These are phyloP conservation scores for Ophion slaviceki DNA, from an alignment of 2,888 invertebrate species.

Conservation along the genomic window DNA sequence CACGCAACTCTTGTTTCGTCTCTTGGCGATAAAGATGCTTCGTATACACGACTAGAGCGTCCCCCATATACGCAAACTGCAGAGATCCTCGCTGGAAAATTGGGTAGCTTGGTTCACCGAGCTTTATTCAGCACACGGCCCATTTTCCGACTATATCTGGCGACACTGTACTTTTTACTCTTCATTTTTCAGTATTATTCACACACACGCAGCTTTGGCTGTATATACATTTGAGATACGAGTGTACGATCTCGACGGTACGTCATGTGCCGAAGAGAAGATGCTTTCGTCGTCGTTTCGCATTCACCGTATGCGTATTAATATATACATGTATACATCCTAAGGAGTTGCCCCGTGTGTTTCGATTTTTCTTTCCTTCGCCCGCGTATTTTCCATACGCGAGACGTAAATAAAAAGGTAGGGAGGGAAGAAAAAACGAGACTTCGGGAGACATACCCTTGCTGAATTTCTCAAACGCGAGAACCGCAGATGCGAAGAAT, in stretches of 20 bases:
- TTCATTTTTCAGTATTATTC: slow-evolving; percentile 60
- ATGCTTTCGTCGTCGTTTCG: slow-evolving; percentile 26
- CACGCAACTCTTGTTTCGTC: slow-evolving; percentile 47
- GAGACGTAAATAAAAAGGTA: slow-evolving; percentile 38
- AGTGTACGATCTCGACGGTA: not conserved
- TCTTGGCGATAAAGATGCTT: slow-evolving; percentile 37
- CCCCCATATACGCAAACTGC: slow-evolving; percentile 43
- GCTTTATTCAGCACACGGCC: slow-evolving; percentile 30
- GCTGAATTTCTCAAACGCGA: slow-evolving; percentile 51
- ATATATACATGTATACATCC: not conserved
- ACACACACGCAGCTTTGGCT: not conserved
- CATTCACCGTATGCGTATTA: slow-evolving; percentile 25
- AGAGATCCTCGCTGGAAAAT: slow-evolving; percentile 50
- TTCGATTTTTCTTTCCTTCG: slow-evolving; percentile 61
- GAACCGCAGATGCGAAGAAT: slow-evolving; percentile 60
- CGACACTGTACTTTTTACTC: slow-evolving; percentile 48
- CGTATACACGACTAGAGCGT: slow-evolving; percentile 5
- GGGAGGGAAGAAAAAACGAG: slow-evolving; percentile 13
- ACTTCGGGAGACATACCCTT: slow-evolving; percentile 39
- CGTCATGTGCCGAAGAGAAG: slow-evolving; percentile 35
- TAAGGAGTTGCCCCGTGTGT: slow-evolving; percentile 24
- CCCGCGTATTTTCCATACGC: slow-evolving; percentile 45
- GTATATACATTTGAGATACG: not conserved
- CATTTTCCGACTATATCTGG: slow-evolving; percentile 38
- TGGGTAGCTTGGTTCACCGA: slow-evolving; percentile 47